Evolutionary conservation across 2,888 invertebrate species (phyloP).

Genomic region (Bombylius discolor): DNA sequence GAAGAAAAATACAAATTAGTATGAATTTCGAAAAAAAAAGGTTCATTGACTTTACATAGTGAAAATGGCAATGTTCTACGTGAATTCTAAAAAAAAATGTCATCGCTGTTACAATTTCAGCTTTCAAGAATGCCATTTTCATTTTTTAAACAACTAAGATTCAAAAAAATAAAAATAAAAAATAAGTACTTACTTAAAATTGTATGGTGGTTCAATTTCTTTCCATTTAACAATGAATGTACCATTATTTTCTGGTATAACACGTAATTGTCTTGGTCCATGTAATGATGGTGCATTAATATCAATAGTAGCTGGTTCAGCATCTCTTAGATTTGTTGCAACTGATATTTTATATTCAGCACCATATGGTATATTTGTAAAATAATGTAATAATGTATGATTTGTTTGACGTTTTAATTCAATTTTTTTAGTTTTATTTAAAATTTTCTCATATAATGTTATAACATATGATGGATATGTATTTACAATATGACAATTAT

Average conservation of each 20-base stretch:
- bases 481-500: slow-evolving; percentile 46
- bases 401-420: slow-evolving; percentile 40
- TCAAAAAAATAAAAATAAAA: not conserved
- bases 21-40: too few species aligned
- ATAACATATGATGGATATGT: slow-evolving; percentile 33
- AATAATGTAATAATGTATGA: slow-evolving; percentile 39
- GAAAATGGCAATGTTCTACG: too few species aligned
- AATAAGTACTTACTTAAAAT: slow-evolving; percentile 17
- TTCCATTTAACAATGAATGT: slow-evolving; percentile 56
- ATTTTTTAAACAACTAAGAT: too few species aligned
- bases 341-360: slow-evolving; percentile 41
- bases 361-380: slow-evolving; percentile 42
- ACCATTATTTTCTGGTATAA: slow-evolving; percentile 45
- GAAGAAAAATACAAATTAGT: too few species aligned
- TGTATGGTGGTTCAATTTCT: slow-evolving; percentile 27
- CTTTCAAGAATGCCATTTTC: too few species aligned
- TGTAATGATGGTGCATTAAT: slow-evolving; percentile 45
- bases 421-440: slow-evolving; percentile 36
- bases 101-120: too few species aligned
- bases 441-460: slow-evolving; percentile 38
- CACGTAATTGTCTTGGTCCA: slow-evolving; percentile 50
- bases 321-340: slow-evolving; percentile 26
- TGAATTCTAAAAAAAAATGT: too few species aligned
- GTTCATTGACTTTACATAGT: too few species aligned
- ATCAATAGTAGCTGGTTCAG: slow-evolving; percentile 36